Conservation (phyloP, 2,888 invertebrate genomes). For the Apodemia zela region DNA sequence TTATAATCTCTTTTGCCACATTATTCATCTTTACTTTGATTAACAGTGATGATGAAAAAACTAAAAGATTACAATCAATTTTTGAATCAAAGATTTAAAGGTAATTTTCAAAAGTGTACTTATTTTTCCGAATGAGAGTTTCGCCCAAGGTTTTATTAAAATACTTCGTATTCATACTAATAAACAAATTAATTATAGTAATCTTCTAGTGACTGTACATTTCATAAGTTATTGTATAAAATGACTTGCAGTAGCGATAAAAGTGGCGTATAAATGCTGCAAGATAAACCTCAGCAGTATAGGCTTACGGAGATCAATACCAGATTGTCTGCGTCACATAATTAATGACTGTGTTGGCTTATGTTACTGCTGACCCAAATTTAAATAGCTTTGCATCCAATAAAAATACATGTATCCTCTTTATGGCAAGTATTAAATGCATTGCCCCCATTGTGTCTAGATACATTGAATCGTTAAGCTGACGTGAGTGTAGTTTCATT, state of each 20-base stretch:
- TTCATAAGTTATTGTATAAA: not conserved
- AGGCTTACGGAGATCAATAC: conserved; percentile 12
- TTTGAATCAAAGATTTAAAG: too few relatives aligned
- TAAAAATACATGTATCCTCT: conserved; percentile 9
- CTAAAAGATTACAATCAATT: too few relatives aligned
- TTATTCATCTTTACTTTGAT: too few relatives aligned
- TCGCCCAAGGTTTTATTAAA: too few relatives aligned
- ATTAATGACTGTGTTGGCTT: conserved; percentile 15
- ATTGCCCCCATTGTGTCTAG: conserved; percentile 8
- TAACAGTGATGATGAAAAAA: too few relatives aligned
- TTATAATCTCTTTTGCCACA: too few relatives aligned
- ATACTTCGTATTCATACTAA: too few relatives aligned
- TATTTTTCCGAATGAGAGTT: too few relatives aligned
- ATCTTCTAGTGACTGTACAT: not conserved
- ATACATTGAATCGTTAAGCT: conserved; percentile 9
- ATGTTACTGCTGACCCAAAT: conserved; percentile 12
- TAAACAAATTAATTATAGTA: not conserved
- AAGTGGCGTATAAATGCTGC: conserved; percentile 3
- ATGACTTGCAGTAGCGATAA: not conserved
- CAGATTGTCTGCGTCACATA: conserved; percentile 13
- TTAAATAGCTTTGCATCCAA: conserved; percentile 11
- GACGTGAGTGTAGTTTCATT: conserved; percentile 6
- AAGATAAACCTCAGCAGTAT: conserved; percentile 1
- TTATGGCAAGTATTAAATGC: conserved; percentile 9
- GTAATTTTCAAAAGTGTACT: too few relatives aligned